Evolutionary conservation across 2,888 invertebrate genomes (phyloP).

Genomic region (Eilema sororculum): DNA sequence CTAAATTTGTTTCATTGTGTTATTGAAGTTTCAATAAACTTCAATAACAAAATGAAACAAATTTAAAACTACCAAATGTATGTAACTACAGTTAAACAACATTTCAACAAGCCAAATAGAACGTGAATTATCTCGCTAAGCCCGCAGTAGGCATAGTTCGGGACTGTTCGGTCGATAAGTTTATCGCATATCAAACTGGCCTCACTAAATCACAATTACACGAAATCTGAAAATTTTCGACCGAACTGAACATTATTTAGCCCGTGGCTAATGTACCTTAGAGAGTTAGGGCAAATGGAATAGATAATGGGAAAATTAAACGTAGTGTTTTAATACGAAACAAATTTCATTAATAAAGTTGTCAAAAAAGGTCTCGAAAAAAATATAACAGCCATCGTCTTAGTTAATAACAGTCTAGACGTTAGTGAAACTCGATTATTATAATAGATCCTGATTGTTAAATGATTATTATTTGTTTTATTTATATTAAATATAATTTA

Average conservation of each 20-base stretch:
- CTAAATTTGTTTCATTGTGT: too few species aligned
- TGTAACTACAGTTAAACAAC: not conserved
- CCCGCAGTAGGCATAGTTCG: conserved; percentile 21
- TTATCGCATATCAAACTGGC: conserved; percentile 79
- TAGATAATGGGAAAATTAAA: not conserved
- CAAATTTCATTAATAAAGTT: too few species aligned
- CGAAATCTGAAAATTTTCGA: conserved; percentile 77
- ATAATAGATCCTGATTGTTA: too few species aligned
- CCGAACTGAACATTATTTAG: conserved; percentile 77
- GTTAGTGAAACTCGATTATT: too few species aligned
- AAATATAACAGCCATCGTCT: too few species aligned
- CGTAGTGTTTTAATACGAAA: too few species aligned
- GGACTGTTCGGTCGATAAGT: conserved; percentile 64
- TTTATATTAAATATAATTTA: too few species aligned
- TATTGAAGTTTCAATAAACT: too few species aligned
- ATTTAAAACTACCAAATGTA: not conserved
- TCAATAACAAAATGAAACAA: not conserved
- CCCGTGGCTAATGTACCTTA: conserved; percentile 65
- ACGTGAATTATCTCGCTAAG: conserved; percentile 1
- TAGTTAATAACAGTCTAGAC: too few species aligned
- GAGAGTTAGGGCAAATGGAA: conserved; percentile 56
- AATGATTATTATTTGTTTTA: too few species aligned
- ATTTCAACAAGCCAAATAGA: conserved; percentile 4
- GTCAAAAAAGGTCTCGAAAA: too few species aligned
- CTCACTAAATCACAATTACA: conserved; percentile 83